These are phyloP conservation scores for Bombus cullumanus DNA, from an alignment of 1,140 invertebrate genomes.

Conservation along the genomic window DNA sequence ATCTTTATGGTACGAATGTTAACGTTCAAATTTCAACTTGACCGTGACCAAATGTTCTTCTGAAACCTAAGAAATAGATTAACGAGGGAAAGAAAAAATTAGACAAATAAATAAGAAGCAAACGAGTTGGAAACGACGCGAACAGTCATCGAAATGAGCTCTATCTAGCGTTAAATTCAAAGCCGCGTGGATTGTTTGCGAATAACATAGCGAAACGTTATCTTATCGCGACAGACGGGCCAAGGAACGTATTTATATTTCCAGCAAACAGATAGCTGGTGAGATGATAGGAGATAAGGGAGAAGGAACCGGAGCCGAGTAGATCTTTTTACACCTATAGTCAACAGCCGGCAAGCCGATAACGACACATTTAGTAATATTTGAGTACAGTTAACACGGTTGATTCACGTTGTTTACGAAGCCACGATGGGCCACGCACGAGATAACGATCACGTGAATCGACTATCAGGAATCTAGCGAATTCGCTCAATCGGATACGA, in stretches of 20 bases:
- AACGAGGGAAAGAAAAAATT: fast-evolving
- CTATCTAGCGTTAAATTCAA: slow-evolving; percentile 7
- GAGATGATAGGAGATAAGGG: slow-evolving; percentile 56
- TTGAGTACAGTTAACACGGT: background rate
- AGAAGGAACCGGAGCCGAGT: slow-evolving; percentile 36
- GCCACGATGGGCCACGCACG: too few species aligned
- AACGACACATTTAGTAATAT: background rate
- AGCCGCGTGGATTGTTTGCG: slow-evolving; percentile 6
- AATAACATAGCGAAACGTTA: slow-evolving; percentile 34
- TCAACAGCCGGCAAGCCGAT: slow-evolving; percentile 3
- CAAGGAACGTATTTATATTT: slow-evolving; percentile 51
- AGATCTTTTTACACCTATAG: slow-evolving; percentile 44
- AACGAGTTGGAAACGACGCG: background rate
- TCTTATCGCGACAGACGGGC: slow-evolving; percentile 57
- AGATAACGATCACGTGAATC: background rate
- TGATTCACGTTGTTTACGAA: slow-evolving; percentile 11
- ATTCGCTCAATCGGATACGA: background rate
- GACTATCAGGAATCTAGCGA: background rate
- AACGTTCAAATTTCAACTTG: background rate
- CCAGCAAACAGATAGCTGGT: slow-evolving; percentile 56
- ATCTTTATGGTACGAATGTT: too few species aligned
- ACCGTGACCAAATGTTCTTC: background rate
- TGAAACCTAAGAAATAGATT: fast-evolving
- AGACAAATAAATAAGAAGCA: background rate
- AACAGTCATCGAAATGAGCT: background rate